phyloP scores from a whole-genome alignment of 2,113 vertebrate species.

The Tylochromis polylepis region DNA sequence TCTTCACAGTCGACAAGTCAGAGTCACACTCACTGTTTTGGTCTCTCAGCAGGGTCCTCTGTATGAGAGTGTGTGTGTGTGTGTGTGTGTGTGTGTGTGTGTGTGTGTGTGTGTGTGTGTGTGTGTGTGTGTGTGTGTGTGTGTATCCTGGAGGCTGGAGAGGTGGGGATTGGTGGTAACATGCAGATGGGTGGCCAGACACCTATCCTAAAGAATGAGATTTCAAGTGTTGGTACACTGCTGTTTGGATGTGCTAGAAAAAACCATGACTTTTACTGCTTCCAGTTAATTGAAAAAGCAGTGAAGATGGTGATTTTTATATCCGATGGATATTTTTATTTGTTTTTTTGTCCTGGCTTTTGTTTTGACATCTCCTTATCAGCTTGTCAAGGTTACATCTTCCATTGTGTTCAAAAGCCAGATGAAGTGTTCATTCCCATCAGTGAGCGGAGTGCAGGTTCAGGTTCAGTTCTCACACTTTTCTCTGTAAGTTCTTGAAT shows the following conservation, averaged over 20 bases:
- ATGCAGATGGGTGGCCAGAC: slow-evolving; percentile 16
- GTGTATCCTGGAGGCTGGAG: neutral
- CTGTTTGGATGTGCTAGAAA: neutral
- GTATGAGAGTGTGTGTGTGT: neutral
- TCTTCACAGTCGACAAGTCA: slow-evolving; percentile 22
- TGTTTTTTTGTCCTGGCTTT: neutral
- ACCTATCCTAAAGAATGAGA: neutral
- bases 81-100: slow-evolving; percentile 6
- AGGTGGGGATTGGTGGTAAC: neutral
- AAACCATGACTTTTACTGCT: fast-evolving
- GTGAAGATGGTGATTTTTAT: neutral
- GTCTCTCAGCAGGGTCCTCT: neutral
- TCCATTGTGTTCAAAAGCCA: slow-evolving; percentile 2
- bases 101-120: neutral
- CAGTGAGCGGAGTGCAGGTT: neutral
- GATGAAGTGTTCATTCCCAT: neutral
- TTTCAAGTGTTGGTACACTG: neutral
- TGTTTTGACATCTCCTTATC: slow-evolving; percentile 7
- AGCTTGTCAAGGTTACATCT: slow-evolving; percentile 25
- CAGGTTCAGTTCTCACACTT: neutral
- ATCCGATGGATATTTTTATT: neutral
- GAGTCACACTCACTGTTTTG: slow-evolving; percentile 12
- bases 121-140: neutral
- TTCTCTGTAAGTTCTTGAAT: neutral
- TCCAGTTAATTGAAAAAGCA: neutral